Conservation (phyloP, 2,888 invertebrate species). For the Epirrhoe alternata region DNA sequence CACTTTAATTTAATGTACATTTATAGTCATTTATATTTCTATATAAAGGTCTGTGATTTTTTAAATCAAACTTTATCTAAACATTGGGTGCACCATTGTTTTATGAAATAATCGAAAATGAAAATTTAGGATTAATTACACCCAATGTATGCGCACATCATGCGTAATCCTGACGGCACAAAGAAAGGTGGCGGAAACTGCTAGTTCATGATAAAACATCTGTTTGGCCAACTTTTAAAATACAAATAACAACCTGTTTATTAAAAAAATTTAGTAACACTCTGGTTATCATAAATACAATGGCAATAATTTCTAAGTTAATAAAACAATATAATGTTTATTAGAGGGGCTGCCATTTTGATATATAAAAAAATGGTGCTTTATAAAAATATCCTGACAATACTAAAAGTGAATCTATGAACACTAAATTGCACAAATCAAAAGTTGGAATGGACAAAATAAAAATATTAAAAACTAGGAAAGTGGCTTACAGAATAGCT, state of each 20-base stretch:
- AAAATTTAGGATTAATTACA: background rate
- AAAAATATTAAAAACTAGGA: slow-evolving; percentile 28
- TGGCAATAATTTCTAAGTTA: too few relatives aligned
- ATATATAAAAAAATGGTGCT: background rate
- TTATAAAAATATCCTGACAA: slow-evolving; percentile 1
- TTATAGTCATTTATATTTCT: background rate
- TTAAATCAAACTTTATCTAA: background rate
- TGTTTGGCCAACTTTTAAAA: background rate
- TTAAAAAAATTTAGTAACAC: too few relatives aligned
- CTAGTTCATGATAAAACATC: too few relatives aligned
- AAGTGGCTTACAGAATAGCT: slow-evolving; percentile 35
- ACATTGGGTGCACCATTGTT: background rate
- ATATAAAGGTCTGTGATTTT: background rate
- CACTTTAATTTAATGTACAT: slow-evolving; percentile 46
- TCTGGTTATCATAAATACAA: too few relatives aligned
- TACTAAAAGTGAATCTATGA: slow-evolving; percentile 4
- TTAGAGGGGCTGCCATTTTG: too few relatives aligned
- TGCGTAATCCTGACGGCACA: too few relatives aligned
- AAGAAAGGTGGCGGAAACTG: too few relatives aligned
- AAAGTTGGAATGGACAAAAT: slow-evolving; percentile 29
- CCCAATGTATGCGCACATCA: background rate
- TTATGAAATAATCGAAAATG: background rate
- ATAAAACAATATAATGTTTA: too few relatives aligned
- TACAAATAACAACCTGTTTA: background rate
- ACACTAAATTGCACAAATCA: slow-evolving; percentile 14